A percentile compares a stretch with the other conserved stretches of the same genome.
These are phyloP conservation scores for Cyprinodon variegatus DNA, from an alignment of 2,113 vertebrate species.

Conservation along the genomic window DNA sequence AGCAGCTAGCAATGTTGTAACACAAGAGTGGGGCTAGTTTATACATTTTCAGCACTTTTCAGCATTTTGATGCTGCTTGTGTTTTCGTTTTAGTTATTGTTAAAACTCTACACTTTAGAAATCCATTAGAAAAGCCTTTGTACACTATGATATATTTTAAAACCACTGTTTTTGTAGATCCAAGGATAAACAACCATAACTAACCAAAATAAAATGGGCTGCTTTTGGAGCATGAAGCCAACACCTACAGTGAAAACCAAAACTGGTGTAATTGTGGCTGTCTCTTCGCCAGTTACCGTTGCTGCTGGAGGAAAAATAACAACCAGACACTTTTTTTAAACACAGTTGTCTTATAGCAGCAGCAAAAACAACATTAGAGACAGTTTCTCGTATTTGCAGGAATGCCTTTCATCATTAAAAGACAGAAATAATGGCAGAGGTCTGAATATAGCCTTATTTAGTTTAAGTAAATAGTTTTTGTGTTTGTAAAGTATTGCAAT, in stretches of 20 bases:
- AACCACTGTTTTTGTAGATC: not conserved
- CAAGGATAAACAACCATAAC: slow-evolving; percentile 11
- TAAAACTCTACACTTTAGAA: not conserved
- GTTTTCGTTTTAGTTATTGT: not conserved
- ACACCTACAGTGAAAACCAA: slow-evolving; percentile 37
- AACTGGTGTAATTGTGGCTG: slow-evolving; percentile 24
- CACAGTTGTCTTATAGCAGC: slow-evolving; percentile 17
- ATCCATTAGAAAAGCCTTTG: not conserved
- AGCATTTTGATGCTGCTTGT: not conserved
- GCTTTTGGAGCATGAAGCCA: slow-evolving; percentile 40
- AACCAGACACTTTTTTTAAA: slow-evolving; percentile 26
- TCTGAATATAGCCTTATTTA: slow-evolving; percentile 2
- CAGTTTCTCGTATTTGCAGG: slow-evolving; percentile 24
- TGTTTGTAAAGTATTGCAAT: slow-evolving; percentile 3
- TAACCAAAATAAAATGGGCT: slow-evolving; percentile 32
- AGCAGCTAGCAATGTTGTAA: not conserved
- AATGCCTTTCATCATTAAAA: slow-evolving; percentile 14
- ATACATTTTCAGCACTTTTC: not conserved
- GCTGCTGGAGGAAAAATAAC: slow-evolving; percentile 25
- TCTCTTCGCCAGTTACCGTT: slow-evolving; percentile 49
- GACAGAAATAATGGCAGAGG: not conserved
- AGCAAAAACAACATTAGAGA: slow-evolving; percentile 41
- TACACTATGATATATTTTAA: not conserved
- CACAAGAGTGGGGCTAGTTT: not conserved
- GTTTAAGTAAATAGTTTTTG: slow-evolving; percentile 12